phyloP scores from a whole-genome alignment of 2,888 invertebrate genomes.

The Macrophya annulata region DNA sequence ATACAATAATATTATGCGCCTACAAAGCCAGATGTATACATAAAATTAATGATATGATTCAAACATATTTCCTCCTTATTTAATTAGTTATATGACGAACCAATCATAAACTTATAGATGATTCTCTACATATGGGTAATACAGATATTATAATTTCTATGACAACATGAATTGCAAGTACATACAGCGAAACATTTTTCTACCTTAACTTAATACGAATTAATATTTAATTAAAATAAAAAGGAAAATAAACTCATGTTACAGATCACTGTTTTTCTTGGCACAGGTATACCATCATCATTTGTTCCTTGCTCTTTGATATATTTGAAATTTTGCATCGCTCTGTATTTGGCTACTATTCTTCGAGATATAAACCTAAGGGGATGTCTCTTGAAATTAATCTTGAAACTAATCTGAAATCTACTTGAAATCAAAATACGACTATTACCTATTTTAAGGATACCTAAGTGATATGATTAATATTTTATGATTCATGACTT shows the following conservation, averaged over 20 bases:
- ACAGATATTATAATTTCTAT: constrained; percentile 1
- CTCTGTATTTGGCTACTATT: neutral
- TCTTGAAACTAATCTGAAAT: no score
- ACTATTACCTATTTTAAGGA: neutral
- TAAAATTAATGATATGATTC: constrained; percentile 34
- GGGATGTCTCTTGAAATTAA: no score
- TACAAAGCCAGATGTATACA: neutral
- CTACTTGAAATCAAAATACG: neutral
- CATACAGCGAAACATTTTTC: neutral
- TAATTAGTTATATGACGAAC: neutral
- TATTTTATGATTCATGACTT: constrained; percentile 33
- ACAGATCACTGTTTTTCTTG: constrained; percentile 26
- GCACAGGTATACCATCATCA: neutral
- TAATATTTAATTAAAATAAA: neutral
- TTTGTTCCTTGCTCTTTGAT: constrained; percentile 3
- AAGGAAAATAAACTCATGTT: neutral
- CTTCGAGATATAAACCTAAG: neutral
- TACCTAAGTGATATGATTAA: neutral
- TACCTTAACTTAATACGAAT: neutral
- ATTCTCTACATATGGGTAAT: neutral
- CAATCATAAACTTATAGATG: neutral
- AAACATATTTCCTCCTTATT: neutral
- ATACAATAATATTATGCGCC: neutral
- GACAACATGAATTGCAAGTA: neutral
- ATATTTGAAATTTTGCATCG: neutral